Percentiles rank a stretch among this genome's conserved stretches.
phyloP scores from a whole-genome alignment of 2,113 vertebrate genomes.

The Chinchilla lanigera region DNA sequence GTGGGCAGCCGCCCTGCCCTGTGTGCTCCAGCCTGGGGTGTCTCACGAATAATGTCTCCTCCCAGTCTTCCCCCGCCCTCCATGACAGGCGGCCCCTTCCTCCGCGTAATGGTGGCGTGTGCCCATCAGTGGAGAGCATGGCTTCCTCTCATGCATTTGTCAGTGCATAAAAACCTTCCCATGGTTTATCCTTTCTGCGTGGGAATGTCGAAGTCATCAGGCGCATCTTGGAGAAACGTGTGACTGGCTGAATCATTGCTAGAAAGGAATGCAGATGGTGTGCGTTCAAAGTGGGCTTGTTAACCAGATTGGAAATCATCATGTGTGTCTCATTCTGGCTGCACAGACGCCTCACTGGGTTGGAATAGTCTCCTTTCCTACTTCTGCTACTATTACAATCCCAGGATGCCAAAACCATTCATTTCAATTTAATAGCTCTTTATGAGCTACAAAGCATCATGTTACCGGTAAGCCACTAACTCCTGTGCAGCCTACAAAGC shows the following conservation, averaged over 20 bases:
- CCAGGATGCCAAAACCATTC: neutral
- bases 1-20: neutral
- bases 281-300: constrained; percentile 22
- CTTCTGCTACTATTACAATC: neutral
- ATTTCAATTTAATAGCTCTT: neutral
- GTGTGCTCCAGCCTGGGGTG: neutral
- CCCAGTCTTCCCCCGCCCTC: neutral
- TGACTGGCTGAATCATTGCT: neutral
- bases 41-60: neutral
- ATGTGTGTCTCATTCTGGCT: neutral
- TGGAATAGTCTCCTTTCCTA: neutral
- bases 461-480: neutral
- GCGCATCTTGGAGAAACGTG: neutral
- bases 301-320: constrained; percentile 47
- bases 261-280: constrained; percentile 20
- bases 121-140: neutral
- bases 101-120: neutral
- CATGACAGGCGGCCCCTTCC: neutral
- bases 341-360: constrained; percentile 6
- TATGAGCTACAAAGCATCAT: neutral
- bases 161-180: neutral
- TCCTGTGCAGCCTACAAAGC: neutral
- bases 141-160: constrained; percentile 1
- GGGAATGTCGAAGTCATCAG: neutral
- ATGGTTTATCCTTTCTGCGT: neutral